Conservation (phyloP, 1,140 invertebrate genomes). For the Chymomyza costata region DNA sequence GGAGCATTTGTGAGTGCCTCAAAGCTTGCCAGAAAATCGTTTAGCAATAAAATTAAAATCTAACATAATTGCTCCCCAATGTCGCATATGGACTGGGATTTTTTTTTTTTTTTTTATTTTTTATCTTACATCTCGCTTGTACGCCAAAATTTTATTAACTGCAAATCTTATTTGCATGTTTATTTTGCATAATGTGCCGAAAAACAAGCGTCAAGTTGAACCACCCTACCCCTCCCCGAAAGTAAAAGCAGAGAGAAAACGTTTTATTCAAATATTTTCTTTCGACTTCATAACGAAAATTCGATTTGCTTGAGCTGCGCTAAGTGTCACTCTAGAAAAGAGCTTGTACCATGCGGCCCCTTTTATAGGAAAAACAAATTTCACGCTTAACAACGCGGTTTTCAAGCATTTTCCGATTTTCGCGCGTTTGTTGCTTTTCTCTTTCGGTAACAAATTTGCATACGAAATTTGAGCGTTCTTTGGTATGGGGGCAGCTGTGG, state of each 20-base stretch:
- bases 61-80: constrained; percentile 64
- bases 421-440: not conserved
- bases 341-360: not conserved
- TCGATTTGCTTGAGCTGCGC: constrained; percentile 49
- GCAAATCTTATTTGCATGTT: constrained; percentile 32
- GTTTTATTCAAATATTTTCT: constrained; percentile 70
- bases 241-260: constrained; percentile 6
- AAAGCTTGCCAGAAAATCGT: constrained; percentile 45
- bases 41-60: constrained; percentile 68
- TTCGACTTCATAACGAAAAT: constrained; percentile 59
- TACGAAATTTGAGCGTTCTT: constrained; percentile 46
- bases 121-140: constrained; percentile 33
- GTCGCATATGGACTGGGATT: constrained; percentile 56
- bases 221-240: constrained; percentile 5
- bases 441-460: constrained; percentile 53
- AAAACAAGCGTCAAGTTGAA: constrained; percentile 32
- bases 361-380: constrained; percentile 70
- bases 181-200: constrained; percentile 60
- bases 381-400: constrained; percentile 72
- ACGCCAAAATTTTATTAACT: constrained; percentile 53
- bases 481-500: constrained; percentile 26
- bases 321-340: constrained; percentile 6
- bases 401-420: constrained; percentile 2
- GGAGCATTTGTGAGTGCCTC: no score
- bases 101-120: constrained; percentile 10